Evolutionary conservation across 23 tunicate genomes (phyloP), one percentile per base, ranked within the genome.

Genomic region (Ciona savignyi): DNA sequence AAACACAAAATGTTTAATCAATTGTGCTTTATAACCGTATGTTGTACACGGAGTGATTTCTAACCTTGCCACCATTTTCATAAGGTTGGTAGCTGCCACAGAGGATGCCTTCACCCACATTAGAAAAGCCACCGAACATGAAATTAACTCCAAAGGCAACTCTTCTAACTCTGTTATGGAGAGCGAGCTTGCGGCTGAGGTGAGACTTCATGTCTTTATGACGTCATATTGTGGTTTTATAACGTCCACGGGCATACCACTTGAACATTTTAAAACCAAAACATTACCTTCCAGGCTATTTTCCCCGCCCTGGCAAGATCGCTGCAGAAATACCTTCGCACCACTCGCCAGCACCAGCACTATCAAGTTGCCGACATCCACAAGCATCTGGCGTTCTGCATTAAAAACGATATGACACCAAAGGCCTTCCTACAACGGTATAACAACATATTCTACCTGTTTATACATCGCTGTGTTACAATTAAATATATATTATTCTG

Each of bases 61-160:
- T n/a, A n/a, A n/a, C n/a, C n/a, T n/a, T n/a, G n/a, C n/a, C n/a
- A n/a, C n/a, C n/a, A n/a, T 72, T 34, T 6, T 27, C 15, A 72
- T 27, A 9, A 90, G 98, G 63, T 75, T 94, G 70, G 75, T 87
- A 11, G 99, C 93, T 3, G 99, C 99, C 25, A 87, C 99, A 2
- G 99, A 94, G 71, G 99, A 94, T 70, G 99, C 99, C 1, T 94
- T 94, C 72, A 83, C 95, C 0, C 99, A 94, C 72, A 87, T 94
- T 35, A 70, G 99, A 51, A 79, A 85, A 28, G 91, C 97, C 3
- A 60, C 35, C 32, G 91, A 84, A 26, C 83, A 91, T 51, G 97
- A 91, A 23, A 60, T 71, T 23, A 66, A 51, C 31, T 22, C 79
- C 4, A 80, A 80, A 48, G 61, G 65, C 2, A 84, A 84, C 27